A percentile compares a stretch with the other conserved stretches of the same genome.
Conservation (phyloP, 1,140 invertebrate genomes). For the Atta texana region DNA sequence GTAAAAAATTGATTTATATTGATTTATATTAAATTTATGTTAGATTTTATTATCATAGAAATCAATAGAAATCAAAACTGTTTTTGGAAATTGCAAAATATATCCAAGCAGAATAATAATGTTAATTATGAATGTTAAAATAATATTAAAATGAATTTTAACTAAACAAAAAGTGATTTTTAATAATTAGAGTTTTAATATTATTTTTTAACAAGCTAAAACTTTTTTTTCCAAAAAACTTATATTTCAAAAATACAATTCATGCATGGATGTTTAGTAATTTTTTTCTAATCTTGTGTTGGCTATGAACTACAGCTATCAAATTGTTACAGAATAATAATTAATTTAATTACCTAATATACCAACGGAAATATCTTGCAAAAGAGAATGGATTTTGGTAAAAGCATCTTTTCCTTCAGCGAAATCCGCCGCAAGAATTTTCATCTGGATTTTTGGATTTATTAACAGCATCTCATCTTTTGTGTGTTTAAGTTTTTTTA, state of each 20-base stretch:
- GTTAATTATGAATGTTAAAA: no score
- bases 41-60: neutral
- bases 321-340: constrained; percentile 35
- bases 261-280: neutral
- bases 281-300: neutral
- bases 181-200: no score
- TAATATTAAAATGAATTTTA: no score
- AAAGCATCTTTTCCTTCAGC: constrained; percentile 90
- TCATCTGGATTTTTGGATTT: constrained; percentile 82
- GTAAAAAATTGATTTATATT: neutral
- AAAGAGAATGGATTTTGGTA: constrained; percentile 89
- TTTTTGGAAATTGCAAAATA: no score
- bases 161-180: no score
- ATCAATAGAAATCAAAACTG: no score
- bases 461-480: constrained; percentile 91
- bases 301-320: no score
- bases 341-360: constrained; percentile 91
- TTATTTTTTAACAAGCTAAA: neutral
- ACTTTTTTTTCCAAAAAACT: neutral
- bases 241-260: neutral
- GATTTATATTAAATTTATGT: neutral
- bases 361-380: constrained; percentile 91
- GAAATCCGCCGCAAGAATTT: constrained; percentile 93
- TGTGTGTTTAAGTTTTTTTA: constrained; percentile 91
- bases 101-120: no score